These are phyloP conservation scores for Nemotelus nigrinus DNA, from an alignment of 2,888 invertebrate genomes.

Conservation along the genomic window DNA sequence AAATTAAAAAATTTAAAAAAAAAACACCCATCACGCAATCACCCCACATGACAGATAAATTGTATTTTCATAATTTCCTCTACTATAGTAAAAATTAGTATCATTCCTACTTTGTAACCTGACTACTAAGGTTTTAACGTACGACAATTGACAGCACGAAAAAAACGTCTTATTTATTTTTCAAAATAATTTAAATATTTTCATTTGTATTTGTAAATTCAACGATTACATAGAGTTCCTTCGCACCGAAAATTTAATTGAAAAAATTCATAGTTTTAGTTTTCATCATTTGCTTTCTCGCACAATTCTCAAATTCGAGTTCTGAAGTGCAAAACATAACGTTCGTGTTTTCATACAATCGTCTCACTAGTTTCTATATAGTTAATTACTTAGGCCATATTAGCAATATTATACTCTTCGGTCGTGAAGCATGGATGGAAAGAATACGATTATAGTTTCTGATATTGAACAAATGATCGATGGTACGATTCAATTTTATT, in stretches of 20 bases:
- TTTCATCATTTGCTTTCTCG: constrained; percentile 20
- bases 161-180: constrained; percentile 8
- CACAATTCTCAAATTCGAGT: constrained; percentile 20
- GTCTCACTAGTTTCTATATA: background rate
- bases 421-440: constrained; percentile 15
- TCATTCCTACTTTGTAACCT: background rate
- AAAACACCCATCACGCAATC: too few species aligned
- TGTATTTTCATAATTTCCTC: too few species aligned
- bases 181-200: constrained; percentile 12
- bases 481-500: constrained; percentile 17
- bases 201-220: constrained; percentile 42
- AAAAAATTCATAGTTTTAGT: constrained; percentile 37
- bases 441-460: constrained; percentile 16
- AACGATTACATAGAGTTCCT: constrained; percentile 38
- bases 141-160: background rate
- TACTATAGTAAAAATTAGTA: too few species aligned
- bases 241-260: constrained; percentile 37
- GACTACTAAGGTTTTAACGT: constrained; percentile 15
- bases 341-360: background rate
- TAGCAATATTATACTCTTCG: background rate
- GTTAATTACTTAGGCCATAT: background rate
- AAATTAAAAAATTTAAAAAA: too few species aligned
- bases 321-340: constrained; percentile 20
- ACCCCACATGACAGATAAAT: too few species aligned
- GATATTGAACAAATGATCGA: constrained; percentile 43